Evolutionary conservation across 2,888 invertebrate genomes (phyloP), one percentile per base, ranked within the genome.

Genomic region (Cistogaster globosa): DNA sequence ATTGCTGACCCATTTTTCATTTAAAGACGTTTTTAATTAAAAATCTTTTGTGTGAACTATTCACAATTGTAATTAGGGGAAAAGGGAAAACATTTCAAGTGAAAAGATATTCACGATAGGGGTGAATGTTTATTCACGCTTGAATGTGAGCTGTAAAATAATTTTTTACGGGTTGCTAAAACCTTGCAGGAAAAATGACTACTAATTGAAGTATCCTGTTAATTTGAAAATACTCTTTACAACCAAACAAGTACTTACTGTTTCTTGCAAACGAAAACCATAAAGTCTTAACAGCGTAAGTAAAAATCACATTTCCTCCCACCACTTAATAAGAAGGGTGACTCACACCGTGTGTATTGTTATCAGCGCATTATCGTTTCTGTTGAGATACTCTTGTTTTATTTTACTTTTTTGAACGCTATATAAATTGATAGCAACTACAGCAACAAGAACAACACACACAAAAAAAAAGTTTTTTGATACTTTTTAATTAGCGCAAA

Each of bases 401-500:
- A 38, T 62, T 55, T 57, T 20, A 55, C 20, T n/a, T 38, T 18
- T 67, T 65, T 62, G 45, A 36, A 22, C 67, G n/a, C 48, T 62
- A 53, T 74, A 42, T 63, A 68, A 83, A 68, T 38, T 16, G 78
- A 74, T 83, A 83, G 74, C 53, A 76, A 57, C 48, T 22, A 63
- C 38, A 65, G 20, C 38, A 67, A 26, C 16, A 63, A 57, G 9
- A 69, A 45, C 5, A 48, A 20, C 26, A 68, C 7, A 12, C 36
- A 67, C 38, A 51, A 36, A 55, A 62, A 63, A 48, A 58, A 48
- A 75, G 78, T 71, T 82, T 82, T 78, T 79, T 82, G 82, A 82
- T 85, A 85, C 67, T 85, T 85, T 85, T 85, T 85, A 85, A 85
- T 85, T 85, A 85, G 85, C 85, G 75, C 82, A 85, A 85, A 82